Percentiles rank a stretch among this genome's conserved stretches.
Conservation (phyloP, 2,888 invertebrate genomes). For the Cheilosia vulpina region DNA sequence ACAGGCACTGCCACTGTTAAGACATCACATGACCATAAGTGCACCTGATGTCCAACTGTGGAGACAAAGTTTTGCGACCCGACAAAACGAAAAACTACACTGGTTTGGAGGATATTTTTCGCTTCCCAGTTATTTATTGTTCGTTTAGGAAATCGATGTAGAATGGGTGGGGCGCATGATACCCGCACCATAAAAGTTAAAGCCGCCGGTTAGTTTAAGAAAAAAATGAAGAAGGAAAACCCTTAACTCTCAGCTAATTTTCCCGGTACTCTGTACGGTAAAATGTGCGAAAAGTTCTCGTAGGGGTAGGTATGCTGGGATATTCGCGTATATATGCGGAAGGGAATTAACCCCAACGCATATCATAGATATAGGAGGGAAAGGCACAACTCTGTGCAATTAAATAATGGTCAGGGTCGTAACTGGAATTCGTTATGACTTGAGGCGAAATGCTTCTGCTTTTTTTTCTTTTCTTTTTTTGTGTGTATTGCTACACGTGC, state of each 20-base stretch:
- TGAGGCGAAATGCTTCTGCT: too few species aligned
- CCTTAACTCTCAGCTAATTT: slow-evolving; percentile 27
- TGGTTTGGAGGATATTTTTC: slow-evolving; percentile 15
- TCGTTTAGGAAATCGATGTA: slow-evolving; percentile 24
- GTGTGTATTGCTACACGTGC: neutral
- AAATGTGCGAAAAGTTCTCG: slow-evolving; percentile 34
- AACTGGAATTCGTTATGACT: neutral
- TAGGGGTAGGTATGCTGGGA: neutral
- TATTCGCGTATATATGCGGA: slow-evolving; percentile 41
- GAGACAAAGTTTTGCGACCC: slow-evolving; percentile 40
- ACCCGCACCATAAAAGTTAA: slow-evolving; percentile 39
- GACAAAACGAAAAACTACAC: slow-evolving; percentile 20
- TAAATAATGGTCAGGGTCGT: neutral
- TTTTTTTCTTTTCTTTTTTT: too few species aligned
- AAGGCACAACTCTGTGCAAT: too few species aligned
- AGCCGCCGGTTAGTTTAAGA: slow-evolving; percentile 3
- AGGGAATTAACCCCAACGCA: slow-evolving; percentile 57
- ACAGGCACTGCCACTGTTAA: slow-evolving; percentile 35
- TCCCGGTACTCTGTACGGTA: slow-evolving; percentile 5
- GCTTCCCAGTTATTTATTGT: slow-evolving; percentile 56
- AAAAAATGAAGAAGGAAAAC: slow-evolving; percentile 3
- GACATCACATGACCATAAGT: slow-evolving; percentile 67
- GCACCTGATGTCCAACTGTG: slow-evolving; percentile 64
- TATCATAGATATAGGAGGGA: slow-evolving; percentile 3
- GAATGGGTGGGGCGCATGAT: slow-evolving; percentile 9